Evolutionary conservation across 37 sponge, comb jelly and placozoan genomes (phyloP).

Genomic region (Chondrilla cf. caribensis): DNA sequence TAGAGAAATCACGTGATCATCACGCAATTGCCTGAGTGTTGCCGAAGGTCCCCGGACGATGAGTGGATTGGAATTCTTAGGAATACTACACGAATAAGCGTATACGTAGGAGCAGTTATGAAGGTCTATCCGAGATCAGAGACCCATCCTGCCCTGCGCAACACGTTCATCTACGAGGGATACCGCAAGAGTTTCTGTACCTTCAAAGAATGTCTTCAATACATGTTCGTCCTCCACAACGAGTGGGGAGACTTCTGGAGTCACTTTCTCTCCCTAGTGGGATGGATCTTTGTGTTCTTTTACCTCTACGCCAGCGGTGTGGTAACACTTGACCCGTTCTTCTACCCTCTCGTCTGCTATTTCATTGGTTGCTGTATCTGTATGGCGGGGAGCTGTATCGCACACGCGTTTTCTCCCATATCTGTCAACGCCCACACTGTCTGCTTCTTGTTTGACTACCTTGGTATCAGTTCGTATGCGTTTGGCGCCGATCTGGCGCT

Average conservation of each 20-base stretch:
- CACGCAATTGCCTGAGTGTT: too few relatives aligned
- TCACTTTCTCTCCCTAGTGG: constrained; percentile 58
- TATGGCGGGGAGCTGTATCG: constrained; percentile 60
- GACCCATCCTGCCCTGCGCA: constrained; percentile 4
- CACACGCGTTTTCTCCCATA: constrained; percentile 55
- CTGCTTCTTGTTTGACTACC: constrained; percentile 79
- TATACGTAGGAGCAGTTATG: too few relatives aligned
- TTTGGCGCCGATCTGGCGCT: constrained; percentile 32
- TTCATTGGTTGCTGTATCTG: constrained; percentile 50
- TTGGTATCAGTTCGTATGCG: constrained; percentile 64
- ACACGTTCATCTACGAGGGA: constrained; percentile 54
- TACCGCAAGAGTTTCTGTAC: constrained; percentile 35
- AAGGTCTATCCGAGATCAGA: not conserved
- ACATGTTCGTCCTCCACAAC: constrained; percentile 50
- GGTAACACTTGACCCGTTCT: constrained; percentile 18
- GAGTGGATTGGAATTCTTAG: too few relatives aligned
- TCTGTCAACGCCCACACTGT: constrained; percentile 37
- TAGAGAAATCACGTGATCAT: too few relatives aligned
- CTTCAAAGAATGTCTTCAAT: constrained; percentile 24
- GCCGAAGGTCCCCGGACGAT: too few relatives aligned
- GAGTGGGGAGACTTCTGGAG: constrained; percentile 79
- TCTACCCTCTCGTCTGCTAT: constrained; percentile 61
- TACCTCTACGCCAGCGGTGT: not conserved
- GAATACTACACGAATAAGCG: too few relatives aligned
- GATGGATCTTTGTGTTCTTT: constrained; percentile 3